A percentile compares a stretch with the other conserved stretches of the same genome.
phyloP scores from a whole-genome alignment of 2,888 invertebrate genomes.

The Scelioninae gen. 1 region DNA sequence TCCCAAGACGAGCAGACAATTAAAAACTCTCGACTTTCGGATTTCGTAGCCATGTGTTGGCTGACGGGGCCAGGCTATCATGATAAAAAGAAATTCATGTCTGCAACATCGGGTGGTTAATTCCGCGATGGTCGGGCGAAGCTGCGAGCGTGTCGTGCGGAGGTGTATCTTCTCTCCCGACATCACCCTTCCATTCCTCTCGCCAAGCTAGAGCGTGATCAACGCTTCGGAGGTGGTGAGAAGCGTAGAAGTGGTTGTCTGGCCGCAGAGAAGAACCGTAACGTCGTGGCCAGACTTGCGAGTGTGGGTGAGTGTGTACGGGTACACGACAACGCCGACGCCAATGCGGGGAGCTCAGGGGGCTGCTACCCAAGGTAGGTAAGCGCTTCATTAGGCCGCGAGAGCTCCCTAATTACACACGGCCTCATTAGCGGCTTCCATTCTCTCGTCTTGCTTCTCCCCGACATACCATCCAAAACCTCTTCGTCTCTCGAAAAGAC shows the following conservation, averaged over 20 bases:
- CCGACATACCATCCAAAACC: constrained; percentile 74
- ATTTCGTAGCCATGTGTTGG: constrained; percentile 52
- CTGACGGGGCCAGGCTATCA: constrained; percentile 50
- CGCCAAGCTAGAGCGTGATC: constrained; percentile 76
- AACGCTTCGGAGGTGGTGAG: constrained; percentile 74
- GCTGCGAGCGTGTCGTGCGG: constrained; percentile 78
- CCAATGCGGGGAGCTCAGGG: constrained; percentile 72
- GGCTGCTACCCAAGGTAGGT: constrained; percentile 82
- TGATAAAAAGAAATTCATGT: constrained; percentile 64
- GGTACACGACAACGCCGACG: constrained; percentile 68
- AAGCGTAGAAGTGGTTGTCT: constrained; percentile 72
- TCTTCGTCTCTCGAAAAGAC: constrained; percentile 71
- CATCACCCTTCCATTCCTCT: constrained; percentile 60
- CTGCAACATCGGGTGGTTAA: constrained; percentile 78
- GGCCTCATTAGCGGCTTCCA: constrained; percentile 84
- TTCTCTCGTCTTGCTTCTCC: constrained; percentile 71
- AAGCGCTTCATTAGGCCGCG: constrained; percentile 85
- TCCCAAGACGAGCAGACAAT: constrained; percentile 63
- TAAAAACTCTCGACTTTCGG: constrained; percentile 62
- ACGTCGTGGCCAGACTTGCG: constrained; percentile 57
- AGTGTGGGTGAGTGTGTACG: constrained; percentile 71
- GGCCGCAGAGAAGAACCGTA: constrained; percentile 73
- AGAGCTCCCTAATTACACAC: constrained; percentile 84
- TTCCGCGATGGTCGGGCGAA: constrained; percentile 75
- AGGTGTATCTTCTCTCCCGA: constrained; percentile 75